Base-by-base conservation (phyloP, 2,888 invertebrate species). In the Lypha dubia region DNA sequence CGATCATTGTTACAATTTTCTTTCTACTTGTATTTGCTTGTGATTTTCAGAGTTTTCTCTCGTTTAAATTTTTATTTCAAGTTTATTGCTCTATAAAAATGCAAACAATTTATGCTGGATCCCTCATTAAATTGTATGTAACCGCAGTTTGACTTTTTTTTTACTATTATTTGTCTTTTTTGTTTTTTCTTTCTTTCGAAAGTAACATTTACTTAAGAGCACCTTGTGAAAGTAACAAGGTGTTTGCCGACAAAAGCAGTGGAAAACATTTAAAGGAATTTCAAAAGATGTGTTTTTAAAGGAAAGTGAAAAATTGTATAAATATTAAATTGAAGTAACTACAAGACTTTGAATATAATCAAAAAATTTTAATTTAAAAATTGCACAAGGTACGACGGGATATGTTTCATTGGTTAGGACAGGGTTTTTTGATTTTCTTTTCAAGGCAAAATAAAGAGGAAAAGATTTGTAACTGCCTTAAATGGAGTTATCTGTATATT, bases 31-130 rank as follows among this genome's bases (percentile, higher is more conserved):
- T 20, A 60, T 84, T 84, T 84, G 74, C 77, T 56, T 84, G 81
- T 79, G 84, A 84, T 46, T 46, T 74, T 70, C 32, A 56, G n/a
- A 51, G 15, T 63, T 56, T 70, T 76, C 20, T 35, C 56, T 11
- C 11, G 11, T 38, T 75, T 62, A 49, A 75, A 56, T 58, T 51
- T 70, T 44, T 35, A 13, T 60, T 71, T 11, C 3, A 65, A 28
- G 75, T 79, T 83, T 75, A 80, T 84, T 58, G 35, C 70, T 53
- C 76, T 67, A 79, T 71, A 76, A 79, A 79, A 63, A 44, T 63
- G 71, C 70, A 62, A 70, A 60, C 71, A 68, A 44, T 75, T 79
- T 62, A 79, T 44, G 51, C 56, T 83, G 75, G 79, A 60, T 75
- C 79, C 79, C 22, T 20, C 41, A 56, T 65, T 75, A 53, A 71